These are phyloP conservation scores for Proctacanthus coquilletti DNA, from an alignment of 1,140 invertebrate species.

Conservation along the genomic window DNA sequence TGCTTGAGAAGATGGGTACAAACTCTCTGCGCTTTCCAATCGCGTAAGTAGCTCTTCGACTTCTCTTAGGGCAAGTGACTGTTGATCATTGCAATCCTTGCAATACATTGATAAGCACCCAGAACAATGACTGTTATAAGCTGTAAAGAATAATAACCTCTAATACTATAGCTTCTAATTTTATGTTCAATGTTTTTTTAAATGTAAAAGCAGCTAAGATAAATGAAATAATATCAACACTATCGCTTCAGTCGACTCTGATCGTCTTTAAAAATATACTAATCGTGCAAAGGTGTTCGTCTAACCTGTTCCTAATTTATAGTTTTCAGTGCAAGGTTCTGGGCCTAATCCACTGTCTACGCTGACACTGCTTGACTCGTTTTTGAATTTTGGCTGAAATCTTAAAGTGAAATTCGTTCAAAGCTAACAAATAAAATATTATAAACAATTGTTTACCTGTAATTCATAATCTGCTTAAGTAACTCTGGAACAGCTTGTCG, in stretches of 20 bases:
- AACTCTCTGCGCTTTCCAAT: conserved; percentile 57
- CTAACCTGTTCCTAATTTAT: too few relatives aligned
- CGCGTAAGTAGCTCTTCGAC: conserved; percentile 53
- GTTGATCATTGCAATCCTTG: conserved; percentile 44
- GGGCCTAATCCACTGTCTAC: conserved; percentile 21
- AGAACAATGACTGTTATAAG: conserved; percentile 19
- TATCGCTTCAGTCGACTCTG: too few relatives aligned
- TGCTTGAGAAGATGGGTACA: conserved; percentile 72
- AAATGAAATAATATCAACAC: too few relatives aligned
- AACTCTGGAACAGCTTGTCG: conserved; percentile 51
- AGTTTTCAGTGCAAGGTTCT: too few relatives aligned
- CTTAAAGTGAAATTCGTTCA: background rate
- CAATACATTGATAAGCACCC: conserved; percentile 57
- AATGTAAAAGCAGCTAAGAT: too few relatives aligned
- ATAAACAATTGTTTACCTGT: conserved; percentile 34
- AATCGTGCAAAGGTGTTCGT: too few relatives aligned
- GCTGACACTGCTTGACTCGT: conserved; percentile 16
- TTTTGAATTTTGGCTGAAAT: conserved; percentile 18
- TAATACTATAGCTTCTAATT: too few relatives aligned
- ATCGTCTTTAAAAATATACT: too few relatives aligned
- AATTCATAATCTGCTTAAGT: conserved; percentile 60
- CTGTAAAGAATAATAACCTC: too few relatives aligned
- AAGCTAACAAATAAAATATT: background rate
- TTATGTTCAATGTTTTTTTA: too few relatives aligned
- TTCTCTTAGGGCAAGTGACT: conserved; percentile 54